These are phyloP conservation scores for Cossypha polioptera DNA, from an alignment of 2,797 vertebrate genomes.

Conservation along the genomic window DNA sequence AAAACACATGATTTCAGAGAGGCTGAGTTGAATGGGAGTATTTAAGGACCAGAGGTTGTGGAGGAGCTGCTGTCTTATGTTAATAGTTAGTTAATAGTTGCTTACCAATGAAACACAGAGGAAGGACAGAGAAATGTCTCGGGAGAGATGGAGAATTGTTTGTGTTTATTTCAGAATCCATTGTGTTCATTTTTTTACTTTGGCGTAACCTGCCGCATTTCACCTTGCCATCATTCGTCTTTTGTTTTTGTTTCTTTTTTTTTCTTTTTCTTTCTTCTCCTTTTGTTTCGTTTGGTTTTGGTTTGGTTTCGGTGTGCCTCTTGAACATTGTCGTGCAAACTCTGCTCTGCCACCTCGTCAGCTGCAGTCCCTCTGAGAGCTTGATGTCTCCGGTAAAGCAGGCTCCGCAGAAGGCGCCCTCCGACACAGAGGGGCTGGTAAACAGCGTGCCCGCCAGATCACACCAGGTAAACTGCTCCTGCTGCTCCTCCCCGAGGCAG, in stretches of 20 bases:
- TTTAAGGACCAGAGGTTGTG: neutral
- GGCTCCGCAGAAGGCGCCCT: slow-evolving; percentile 88
- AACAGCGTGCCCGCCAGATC: slow-evolving; percentile 85
- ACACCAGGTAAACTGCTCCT: slow-evolving; percentile 86
- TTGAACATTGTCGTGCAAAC: slow-evolving; percentile 70
- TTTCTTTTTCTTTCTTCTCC: neutral
- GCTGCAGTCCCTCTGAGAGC: slow-evolving; percentile 90
- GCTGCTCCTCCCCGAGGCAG: slow-evolving; percentile 32
- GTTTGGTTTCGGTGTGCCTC: slow-evolving; percentile 33
- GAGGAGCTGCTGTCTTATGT: neutral
- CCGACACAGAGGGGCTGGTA: slow-evolving; percentile 86
- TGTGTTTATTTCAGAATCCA: slow-evolving; percentile 1
- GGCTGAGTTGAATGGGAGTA: neutral
- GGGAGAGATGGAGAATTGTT: slow-evolving; percentile 24
- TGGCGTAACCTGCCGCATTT: slow-evolving; percentile 43
- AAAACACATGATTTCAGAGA: neutral
- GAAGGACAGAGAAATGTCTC: neutral
- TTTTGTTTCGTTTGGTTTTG: neutral
- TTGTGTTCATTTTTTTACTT: slow-evolving; percentile 60
- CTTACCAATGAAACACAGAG: neutral
- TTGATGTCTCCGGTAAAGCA: slow-evolving; percentile 86
- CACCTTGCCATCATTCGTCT: slow-evolving; percentile 55
- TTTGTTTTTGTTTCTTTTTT: slow-evolving; percentile 40
- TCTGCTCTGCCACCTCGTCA: slow-evolving; percentile 76
- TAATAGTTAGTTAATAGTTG: neutral